Evolutionary conservation across 2,113 vertebrate genomes (phyloP).

Genomic region (Mus musculus): GRCm39 chr2:144633501-144634000

Average conservation of each 20-base stretch:
- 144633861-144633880: constrained; percentile 45
- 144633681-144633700: constrained; percentile 49
- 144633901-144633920: constrained; percentile 63
- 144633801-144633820: constrained; percentile 25
- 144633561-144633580: constrained; percentile 11
- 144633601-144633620: constrained; percentile 67
- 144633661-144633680: neutral
- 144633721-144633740: constrained; percentile 48
- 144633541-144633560: too few relatives aligned
- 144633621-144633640: constrained; percentile 9
- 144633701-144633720: constrained; percentile 68
- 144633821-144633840: constrained; percentile 64
- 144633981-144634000: constrained; percentile 7
- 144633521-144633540: neutral
- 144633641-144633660: constrained; percentile 8
- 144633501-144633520: neutral
- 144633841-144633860: constrained; percentile 12
- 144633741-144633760: constrained; percentile 67
- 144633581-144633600: constrained; percentile 5
- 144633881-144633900: constrained; percentile 37
- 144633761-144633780: constrained; percentile 74
- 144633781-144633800: constrained; percentile 70
- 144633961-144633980: constrained; percentile 29
- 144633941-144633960: constrained; percentile 42
- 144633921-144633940: constrained; percentile 65